Evolutionary conservation across 2,888 invertebrate genomes (phyloP), one percentile per base, ranked within the genome.

Genomic region (Teleiodes luculella): DNA sequence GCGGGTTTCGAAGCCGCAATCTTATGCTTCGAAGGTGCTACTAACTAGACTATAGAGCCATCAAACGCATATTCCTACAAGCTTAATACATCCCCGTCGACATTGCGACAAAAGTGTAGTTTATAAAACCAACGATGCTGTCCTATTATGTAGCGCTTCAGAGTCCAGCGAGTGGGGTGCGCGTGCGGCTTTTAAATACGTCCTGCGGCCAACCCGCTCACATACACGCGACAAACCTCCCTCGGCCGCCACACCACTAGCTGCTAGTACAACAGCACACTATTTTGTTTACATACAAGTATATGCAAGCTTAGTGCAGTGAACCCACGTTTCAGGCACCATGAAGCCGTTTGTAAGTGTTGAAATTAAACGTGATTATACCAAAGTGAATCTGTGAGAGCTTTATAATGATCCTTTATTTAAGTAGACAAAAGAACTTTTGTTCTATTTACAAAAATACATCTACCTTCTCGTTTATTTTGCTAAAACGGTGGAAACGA

Each of bases 261-360:
- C 16, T 13, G n/a, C n/a, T n/a, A n/a, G n/a, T n/a, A n/a, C n/a
- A n/a, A n/a, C n/a, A n/a, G n/a, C n/a, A n/a, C n/a, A n/a, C n/a
- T n/a, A n/a, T n/a, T n/a, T 33, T 6, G 3, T 6, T 3, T 24
- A 24, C 24, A 4, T 24, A 24, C 24, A 24, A 24, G 24, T n/a
- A n/a, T n/a, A n/a, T n/a, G n/a, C n/a, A 24, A 24, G 24, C 24
- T 4, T n/a, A 41, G 20, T 11, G 39, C n/a, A 7, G 8, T 7
- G 13, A 4, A 3, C 6, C 20, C n/a, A 4, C 43, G 24, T 24
- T 43, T 43, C 43, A 31, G 14, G 7, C 13, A 31, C 8, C 31
- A 46, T 46, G 46, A 46, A 46, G 46, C 30, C 46, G 2, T 16
- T 46, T 46, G 46, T 46, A 46, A 79, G 72, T 80, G 62, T 53